These are phyloP conservation scores for Chelidonichthys spinosus DNA, from an alignment of 2,797 vertebrate species.

Conservation along the genomic window DNA sequence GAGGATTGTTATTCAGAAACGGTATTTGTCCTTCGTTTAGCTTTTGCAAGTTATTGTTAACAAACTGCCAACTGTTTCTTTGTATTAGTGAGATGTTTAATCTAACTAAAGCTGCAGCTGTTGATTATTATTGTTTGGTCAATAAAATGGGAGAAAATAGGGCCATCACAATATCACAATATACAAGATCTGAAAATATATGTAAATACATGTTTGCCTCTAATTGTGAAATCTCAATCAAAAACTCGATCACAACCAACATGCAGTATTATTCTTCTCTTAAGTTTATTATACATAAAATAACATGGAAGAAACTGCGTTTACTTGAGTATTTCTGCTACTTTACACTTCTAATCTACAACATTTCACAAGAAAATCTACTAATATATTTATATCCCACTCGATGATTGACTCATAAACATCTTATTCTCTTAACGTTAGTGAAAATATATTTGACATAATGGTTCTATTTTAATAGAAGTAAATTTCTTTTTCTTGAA, in stretches of 20 bases:
- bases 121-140: not conserved
- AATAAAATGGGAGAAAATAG: not conserved
- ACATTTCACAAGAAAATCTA: not conserved
- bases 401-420: not conserved
- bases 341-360: not conserved
- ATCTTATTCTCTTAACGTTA: not conserved
- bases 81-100: constrained; percentile 1
- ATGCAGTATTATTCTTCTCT: not conserved
- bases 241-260: not conserved
- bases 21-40: constrained; percentile 55
- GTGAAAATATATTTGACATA: not conserved
- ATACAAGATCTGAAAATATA: not conserved
- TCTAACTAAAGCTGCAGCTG: not conserved
- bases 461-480: not conserved
- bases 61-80: constrained; percentile 18
- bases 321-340: not conserved
- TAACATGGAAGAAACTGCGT: not conserved
- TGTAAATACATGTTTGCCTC: not conserved
- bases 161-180: not conserved
- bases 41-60: constrained; percentile 35
- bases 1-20: constrained; percentile 55
- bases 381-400: too few species aligned
- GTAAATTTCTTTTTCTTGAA: not conserved
- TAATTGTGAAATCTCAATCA: too few species aligned
- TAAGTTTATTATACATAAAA: not conserved